Percentiles rank a stretch among this genome's conserved stretches.
phyloP scores from a whole-genome alignment of 1,140 invertebrate genomes.

The Pomacea maculata region DNA sequence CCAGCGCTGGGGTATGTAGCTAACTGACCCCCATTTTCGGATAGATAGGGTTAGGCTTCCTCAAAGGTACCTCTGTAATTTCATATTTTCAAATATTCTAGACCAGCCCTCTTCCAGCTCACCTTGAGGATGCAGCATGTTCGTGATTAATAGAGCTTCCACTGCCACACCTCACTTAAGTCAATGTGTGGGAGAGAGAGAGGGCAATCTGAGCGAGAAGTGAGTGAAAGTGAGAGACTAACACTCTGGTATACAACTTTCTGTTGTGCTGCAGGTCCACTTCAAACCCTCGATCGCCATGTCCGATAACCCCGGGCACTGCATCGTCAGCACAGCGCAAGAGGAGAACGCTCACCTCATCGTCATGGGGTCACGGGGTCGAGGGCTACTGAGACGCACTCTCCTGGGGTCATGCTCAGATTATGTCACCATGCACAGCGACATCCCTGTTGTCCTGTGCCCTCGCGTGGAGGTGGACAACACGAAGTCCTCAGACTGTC shows the following conservation, averaged over 20 bases:
- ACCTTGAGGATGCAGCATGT: background rate
- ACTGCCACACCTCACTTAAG: background rate
- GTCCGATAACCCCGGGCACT: constrained; percentile 37
- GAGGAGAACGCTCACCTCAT: constrained; percentile 45
- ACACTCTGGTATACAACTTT: background rate
- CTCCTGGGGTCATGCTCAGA: constrained; percentile 51
- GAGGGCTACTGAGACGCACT: constrained; percentile 40
- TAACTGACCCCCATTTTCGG: background rate
- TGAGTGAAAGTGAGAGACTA: background rate
- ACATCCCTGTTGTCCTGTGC: constrained; percentile 42
- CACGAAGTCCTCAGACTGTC: no score
- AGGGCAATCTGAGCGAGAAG: background rate
- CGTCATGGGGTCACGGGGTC: constrained; percentile 43
- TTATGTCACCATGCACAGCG: constrained; percentile 45
- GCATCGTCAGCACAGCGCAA: constrained; percentile 39
- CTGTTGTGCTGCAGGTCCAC: background rate
- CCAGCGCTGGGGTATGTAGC: background rate
- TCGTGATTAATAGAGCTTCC: background rate
- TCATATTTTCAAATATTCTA: background rate
- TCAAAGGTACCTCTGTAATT: background rate
- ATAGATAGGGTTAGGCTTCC: background rate
- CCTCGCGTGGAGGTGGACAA: background rate
- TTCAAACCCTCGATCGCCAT: background rate
- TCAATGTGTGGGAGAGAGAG: background rate
- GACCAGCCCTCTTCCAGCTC: background rate